Conservation (phyloP, 2,888 invertebrate genomes). For the Drosophila stalkeri region DNA sequence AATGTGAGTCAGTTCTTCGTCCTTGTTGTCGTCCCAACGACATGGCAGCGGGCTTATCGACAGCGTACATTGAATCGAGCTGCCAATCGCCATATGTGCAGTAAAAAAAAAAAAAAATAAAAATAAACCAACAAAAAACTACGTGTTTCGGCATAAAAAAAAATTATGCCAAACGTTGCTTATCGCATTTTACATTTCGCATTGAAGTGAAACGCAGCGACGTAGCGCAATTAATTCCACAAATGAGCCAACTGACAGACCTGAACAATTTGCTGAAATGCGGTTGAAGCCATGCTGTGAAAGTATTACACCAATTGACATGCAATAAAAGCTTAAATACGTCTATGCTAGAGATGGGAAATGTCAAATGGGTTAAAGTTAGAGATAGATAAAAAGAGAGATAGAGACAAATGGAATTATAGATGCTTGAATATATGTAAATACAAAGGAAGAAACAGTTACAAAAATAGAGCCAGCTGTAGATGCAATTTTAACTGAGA, state of each 20-base stretch:
- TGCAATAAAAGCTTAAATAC: neutral
- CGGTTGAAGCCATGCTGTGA: neutral
- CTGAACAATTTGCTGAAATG: constrained; percentile 6
- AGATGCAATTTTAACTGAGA: neutral
- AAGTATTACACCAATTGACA: neutral
- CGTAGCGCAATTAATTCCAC: constrained; percentile 37
- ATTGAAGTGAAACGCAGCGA: constrained; percentile 13
- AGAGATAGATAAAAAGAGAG: too few species aligned
- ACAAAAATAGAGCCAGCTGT: neutral
- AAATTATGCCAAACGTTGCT: constrained; percentile 46
- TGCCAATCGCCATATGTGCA: constrained; percentile 29
- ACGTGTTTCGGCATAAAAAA: constrained; percentile 39
- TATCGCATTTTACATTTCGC: constrained; percentile 49
- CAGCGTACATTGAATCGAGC: constrained; percentile 50
- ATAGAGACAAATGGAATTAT: too few species aligned
- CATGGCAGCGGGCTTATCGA: constrained; percentile 47
- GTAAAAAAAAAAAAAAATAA: constrained; percentile 1
- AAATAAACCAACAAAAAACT: constrained; percentile 6
- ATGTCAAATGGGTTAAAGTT: too few species aligned
- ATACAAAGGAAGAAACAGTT: too few species aligned
- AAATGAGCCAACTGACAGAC: constrained; percentile 8
- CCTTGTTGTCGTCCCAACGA: constrained; percentile 10
- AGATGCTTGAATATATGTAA: too few species aligned
- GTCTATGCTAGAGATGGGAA: neutral
- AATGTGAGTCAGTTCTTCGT: constrained; percentile 14